These are phyloP conservation scores for Dynastes maya DNA, from an alignment of 2,888 invertebrate genomes.

Conservation along the genomic window DNA sequence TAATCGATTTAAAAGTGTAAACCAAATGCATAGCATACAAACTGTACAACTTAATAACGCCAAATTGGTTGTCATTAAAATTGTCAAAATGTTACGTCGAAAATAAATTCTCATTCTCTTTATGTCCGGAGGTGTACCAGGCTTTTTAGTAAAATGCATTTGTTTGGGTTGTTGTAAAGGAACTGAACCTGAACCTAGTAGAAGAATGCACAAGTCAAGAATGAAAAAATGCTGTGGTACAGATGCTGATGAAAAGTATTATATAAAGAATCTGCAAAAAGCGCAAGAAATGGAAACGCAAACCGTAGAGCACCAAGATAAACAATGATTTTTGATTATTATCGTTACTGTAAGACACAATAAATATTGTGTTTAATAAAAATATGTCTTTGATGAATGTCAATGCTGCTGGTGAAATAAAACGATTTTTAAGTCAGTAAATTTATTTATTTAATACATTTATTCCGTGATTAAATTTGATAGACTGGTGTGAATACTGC, in stretches of 20 bases:
- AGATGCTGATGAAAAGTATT: slow-evolving; percentile 1
- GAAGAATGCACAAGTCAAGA: background rate
- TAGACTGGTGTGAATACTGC: too few relatives aligned
- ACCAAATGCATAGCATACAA: too few relatives aligned
- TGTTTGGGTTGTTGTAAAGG: slow-evolving; percentile 8
- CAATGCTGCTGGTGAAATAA: too few relatives aligned
- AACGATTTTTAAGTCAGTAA: too few relatives aligned
- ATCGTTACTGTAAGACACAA: too few relatives aligned
- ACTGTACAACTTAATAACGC: background rate
- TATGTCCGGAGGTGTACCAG: slow-evolving; percentile 18
- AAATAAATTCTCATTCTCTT: background rate
- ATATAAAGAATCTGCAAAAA: background rate
- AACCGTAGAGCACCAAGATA: background rate
- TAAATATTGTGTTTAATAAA: too few relatives aligned
- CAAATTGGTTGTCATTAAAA: background rate
- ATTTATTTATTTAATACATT: too few relatives aligned
- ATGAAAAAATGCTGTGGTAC: slow-evolving; percentile 36
- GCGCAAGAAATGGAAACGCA: background rate
- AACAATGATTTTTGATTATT: background rate
- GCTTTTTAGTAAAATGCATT: slow-evolving; percentile 24
- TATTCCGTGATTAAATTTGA: too few relatives aligned
- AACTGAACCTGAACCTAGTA: background rate
- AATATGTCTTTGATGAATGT: too few relatives aligned
- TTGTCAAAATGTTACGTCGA: too few relatives aligned
- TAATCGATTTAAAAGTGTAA: too few relatives aligned